Evolutionary conservation across 2,113 vertebrate species (phyloP), one percentile per base, ranked within the genome.

Genomic region (Malaclemys terrapin): DNA sequence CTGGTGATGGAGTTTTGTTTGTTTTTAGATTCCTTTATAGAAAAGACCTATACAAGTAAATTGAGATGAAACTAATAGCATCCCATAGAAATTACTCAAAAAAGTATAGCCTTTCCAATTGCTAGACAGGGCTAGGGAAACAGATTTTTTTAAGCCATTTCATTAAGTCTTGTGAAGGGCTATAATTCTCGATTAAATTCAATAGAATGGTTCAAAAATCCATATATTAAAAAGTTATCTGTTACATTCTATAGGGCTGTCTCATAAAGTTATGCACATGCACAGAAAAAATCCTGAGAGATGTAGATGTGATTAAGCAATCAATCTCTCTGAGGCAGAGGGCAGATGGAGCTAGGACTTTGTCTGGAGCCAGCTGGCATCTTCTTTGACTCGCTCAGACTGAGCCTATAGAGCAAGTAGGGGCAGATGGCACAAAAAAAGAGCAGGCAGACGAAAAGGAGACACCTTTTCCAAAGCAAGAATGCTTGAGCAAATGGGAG

Each of bases 61-160:
- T 31, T 53, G 8, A 5, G 20, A 89, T 84, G 35, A 94, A 89
- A 85, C 16, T 29, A 89, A 76, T 85, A 85, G 86, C 91, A 10
- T 76, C 10, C 13, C 8, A 86, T 20, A 89, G 95, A 72, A 82
- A 92, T 4, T 27, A 94, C 50, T 87, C 2, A 1, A 89, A 90
- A 96, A 96, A 78, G 0, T 52, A 8, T 17, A 94, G 56, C 47
- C 91, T 87, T 87, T 76, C 14, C 80, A 94, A 94, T 72, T 49
- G 80, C 87, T 72, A 20, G 89, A 20, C 8, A 0, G 0, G 87
- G 11, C 82, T 89, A 90, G 27, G n/a, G 54, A 96, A 96, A 91
- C 29, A 80, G 52, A 87, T 96, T 94, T 95, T 54, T 90, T 92
- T 3, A 84, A 84, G 52, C 3, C 2, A 2, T 47, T 45, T 94